Evolutionary conservation across 2,113 vertebrate genomes (phyloP).

Genomic region (Sebastes schlegelii): DNA sequence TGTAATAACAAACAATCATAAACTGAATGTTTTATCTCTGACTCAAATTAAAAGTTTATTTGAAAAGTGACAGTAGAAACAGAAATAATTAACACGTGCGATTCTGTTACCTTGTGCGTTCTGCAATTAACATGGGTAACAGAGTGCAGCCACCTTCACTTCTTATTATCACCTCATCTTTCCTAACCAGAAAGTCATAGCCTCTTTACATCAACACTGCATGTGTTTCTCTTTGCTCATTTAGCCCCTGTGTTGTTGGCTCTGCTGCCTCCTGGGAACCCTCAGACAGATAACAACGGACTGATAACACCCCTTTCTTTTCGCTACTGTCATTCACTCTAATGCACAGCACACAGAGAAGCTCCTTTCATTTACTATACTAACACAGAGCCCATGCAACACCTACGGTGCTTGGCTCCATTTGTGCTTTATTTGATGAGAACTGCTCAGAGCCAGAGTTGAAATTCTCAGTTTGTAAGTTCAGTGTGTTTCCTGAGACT

Average conservation of each 20-base stretch:
- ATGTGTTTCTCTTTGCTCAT: constrained; percentile 27
- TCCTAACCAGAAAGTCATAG: constrained; percentile 16
- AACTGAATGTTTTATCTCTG: background rate
- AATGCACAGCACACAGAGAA: constrained; percentile 32
- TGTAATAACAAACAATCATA: background rate
- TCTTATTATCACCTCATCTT: background rate
- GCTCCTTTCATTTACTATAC: constrained; percentile 27
- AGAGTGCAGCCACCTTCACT: background rate
- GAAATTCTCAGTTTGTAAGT: background rate
- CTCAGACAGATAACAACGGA: constrained; percentile 44
- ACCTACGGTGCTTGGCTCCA: background rate
- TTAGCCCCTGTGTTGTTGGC: constrained; percentile 9
- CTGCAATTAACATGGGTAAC: background rate
- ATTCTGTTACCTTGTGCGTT: background rate
- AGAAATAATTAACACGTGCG: background rate
- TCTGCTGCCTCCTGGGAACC: constrained; percentile 36
- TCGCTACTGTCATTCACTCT: constrained; percentile 20
- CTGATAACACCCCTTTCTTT: background rate
- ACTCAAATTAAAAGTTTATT: background rate
- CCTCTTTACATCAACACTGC: background rate
- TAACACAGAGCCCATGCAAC: background rate
- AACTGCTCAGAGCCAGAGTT: background rate
- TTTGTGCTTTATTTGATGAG: constrained; percentile 10
- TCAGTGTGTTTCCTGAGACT: constrained; percentile 11
- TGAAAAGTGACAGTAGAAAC: background rate